Evolutionary conservation across 2,113 vertebrate genomes (phyloP).

Genomic region (Otus sunia): DNA sequence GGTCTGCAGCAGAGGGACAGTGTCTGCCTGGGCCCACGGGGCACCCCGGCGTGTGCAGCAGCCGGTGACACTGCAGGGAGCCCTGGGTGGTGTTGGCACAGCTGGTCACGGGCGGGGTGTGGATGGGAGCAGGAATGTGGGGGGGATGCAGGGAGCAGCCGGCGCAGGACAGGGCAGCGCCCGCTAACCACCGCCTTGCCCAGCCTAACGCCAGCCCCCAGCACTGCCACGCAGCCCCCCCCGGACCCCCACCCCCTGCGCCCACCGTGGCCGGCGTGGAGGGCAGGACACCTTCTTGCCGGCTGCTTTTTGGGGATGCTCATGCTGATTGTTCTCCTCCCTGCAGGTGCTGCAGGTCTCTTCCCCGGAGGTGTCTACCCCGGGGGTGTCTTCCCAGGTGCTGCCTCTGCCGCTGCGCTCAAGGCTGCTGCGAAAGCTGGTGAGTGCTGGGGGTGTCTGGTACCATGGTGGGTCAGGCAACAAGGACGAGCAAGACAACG

Average conservation of each 20-base stretch:
- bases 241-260: fast-evolving
- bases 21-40: fast-evolving
- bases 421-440: constrained; percentile 78
- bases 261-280: fast-evolving
- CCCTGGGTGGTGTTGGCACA: not conserved
- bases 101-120: not conserved
- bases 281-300: not conserved
- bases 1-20: not conserved
- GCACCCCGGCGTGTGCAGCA: fast-evolving
- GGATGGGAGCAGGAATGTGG: not conserved
- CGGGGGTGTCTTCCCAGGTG: constrained; percentile 30
- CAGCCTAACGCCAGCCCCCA: not conserved
- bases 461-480: not conserved
- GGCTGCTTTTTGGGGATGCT: not conserved
- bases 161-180: not conserved
- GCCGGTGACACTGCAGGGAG: not conserved
- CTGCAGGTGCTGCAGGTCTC: not conserved
- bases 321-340: not conserved
- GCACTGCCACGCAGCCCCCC: fast-evolving
- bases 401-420: constrained; percentile 54
- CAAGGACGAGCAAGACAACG: fast-evolving
- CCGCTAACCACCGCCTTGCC: not conserved
- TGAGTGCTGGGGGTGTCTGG: not conserved
- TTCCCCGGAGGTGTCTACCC: constrained; percentile 55
- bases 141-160: not conserved